phyloP scores from a whole-genome alignment of 1,140 invertebrate genomes.

The Scaptomyza graminum region DNA sequence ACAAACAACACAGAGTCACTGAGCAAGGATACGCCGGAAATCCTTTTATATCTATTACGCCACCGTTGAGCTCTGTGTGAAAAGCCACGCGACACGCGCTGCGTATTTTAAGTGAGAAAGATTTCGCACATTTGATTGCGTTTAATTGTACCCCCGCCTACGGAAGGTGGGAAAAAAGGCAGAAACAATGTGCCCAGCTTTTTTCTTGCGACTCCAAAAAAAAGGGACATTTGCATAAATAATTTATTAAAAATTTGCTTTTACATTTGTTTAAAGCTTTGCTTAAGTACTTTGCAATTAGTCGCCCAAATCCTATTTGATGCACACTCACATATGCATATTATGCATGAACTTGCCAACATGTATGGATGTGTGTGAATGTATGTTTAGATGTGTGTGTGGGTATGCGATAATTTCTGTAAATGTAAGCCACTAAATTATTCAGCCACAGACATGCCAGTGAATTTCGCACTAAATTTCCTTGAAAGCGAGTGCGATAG shows the following conservation, averaged over 20 bases:
- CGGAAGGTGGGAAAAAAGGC: not conserved
- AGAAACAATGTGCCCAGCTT: not conserved
- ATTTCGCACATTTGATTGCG: conserved; percentile 44
- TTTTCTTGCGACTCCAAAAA: conserved; percentile 8
- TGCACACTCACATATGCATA: conserved; percentile 45
- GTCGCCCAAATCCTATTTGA: conserved; percentile 79
- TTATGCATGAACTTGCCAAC: conserved; percentile 24
- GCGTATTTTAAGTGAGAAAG: conserved; percentile 10
- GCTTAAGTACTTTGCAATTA: conserved; percentile 83
- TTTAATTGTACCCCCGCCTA: not conserved
- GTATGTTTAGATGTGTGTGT: conserved; percentile 8
- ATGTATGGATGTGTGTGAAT: not conserved
- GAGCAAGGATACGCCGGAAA: conserved; percentile 40
- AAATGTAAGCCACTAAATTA: conserved; percentile 79
- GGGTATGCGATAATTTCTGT: conserved; percentile 74
- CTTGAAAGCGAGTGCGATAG: conserved; percentile 23
- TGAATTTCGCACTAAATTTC: conserved; percentile 44
- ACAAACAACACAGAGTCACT: conserved; percentile 39
- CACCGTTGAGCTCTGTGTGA: conserved; percentile 49
- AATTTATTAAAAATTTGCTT: conserved; percentile 77
- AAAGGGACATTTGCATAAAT: conserved; percentile 61
- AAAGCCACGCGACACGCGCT: conserved; percentile 47
- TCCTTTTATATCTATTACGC: conserved; percentile 68
- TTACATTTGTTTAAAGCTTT: conserved; percentile 80
- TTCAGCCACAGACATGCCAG: conserved; percentile 74